Base-by-base conservation (phyloP, 2,888 invertebrate species). In the Drosophila flavopinicola region DNA sequence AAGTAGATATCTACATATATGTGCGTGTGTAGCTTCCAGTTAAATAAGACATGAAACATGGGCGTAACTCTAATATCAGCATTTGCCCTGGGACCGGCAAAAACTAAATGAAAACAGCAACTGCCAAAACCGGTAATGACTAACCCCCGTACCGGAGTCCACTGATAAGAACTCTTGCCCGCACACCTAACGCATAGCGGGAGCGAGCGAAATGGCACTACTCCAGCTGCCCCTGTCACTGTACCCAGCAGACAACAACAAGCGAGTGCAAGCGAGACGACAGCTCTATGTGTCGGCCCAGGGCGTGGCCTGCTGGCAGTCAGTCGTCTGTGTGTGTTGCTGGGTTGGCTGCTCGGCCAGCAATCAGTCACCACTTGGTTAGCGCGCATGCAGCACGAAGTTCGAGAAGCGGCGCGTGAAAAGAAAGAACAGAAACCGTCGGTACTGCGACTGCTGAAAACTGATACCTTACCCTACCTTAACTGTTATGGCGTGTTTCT, bases 331-430 rank as follows among this genome's bases (percentile, higher is more conserved):
- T 54, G 66, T 42, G 35, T 38, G 47, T 39, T 48, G 60, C 45
- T 67, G 64, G 66, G 75, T 73, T 78, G 78, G 70, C 68, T 78
- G 75, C 49, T 25, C 59, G 69, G 68, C 69, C 66, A 78, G 67
- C 79, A 87, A 80, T 88, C 88, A 89, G 89, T 87, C 83, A 84
- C 85, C 85, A 88, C 75, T 88, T 84, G 80, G 79, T 87, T 74
- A 78, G 87, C 87, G 85, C 82, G 83, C 76, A 72, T 78, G 82
- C 76, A 83, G 64, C 84, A 86, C 87, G 85, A 86, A 75, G 87
- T 64, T 64, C 54, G 75, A 39, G 25, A 47, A 54, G 48, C 73
- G 80, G 68, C 80, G 84, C 76, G 79, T 73, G 24, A 30, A 37
- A 44, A 35, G 35, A 25, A 30, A 42, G 32, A 39, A 20, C 37